Percentiles rank a stretch among this genome's conserved stretches.
Evolutionary conservation across 2,888 invertebrate species (phyloP).

Genomic region (Aproaerema taeniolella): DNA sequence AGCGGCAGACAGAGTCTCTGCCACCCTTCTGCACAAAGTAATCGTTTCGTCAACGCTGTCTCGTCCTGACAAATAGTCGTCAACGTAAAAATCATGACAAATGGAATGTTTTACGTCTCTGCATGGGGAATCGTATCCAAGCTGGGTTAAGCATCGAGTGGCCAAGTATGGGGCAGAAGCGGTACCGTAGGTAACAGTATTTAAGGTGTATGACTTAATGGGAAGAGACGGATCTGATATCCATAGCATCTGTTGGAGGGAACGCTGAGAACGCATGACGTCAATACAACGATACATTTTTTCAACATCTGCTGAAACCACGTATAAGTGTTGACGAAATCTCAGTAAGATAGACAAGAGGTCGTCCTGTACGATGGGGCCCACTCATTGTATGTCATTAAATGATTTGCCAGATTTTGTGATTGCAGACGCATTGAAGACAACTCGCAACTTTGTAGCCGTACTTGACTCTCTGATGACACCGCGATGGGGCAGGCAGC

Average conservation of each 20-base stretch:
- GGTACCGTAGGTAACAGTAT: constrained; percentile 17
- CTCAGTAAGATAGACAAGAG: background rate
- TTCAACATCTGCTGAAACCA: constrained; percentile 1
- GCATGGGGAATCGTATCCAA: constrained; percentile 24
- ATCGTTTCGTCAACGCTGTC: constrained; percentile 10
- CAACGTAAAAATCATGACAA: constrained; percentile 23
- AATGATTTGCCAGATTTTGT: background rate
- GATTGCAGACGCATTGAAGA: background rate
- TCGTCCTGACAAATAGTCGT: constrained; percentile 24
- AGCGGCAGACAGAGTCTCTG: constrained; percentile 4
- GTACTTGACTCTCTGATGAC: constrained; percentile 3
- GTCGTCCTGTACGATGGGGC: constrained; percentile 3
- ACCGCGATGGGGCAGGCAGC: constrained; percentile 11
- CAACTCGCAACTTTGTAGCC: constrained; percentile 3
- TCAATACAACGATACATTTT: constrained; percentile 2
- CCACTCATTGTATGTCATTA: background rate
- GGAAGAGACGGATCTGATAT: background rate
- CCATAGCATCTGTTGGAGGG: constrained; percentile 3
- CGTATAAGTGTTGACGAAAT: background rate
- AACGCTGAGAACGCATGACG: constrained; percentile 5
- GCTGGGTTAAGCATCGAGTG: constrained; percentile 23
- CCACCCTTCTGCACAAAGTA: constrained; percentile 1
- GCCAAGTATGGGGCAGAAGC: constrained; percentile 27
- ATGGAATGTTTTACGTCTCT: constrained; percentile 17
- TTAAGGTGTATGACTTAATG: background rate